Conservation (phyloP, 2,113 vertebrate genomes). For the Myocastor coypus region DNA sequence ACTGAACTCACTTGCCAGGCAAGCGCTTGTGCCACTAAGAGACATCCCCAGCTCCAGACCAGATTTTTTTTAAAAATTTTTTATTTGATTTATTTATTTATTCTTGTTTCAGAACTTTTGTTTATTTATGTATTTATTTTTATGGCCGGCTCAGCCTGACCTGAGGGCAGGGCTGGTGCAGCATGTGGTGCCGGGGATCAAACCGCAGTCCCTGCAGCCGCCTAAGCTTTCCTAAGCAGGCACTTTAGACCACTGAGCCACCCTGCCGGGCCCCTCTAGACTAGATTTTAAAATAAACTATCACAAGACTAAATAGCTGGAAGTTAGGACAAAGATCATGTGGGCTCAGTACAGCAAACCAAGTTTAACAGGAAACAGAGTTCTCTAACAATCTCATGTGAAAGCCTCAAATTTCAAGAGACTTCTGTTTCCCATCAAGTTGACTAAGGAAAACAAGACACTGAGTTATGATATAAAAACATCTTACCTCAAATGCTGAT, state of each 20-base stretch:
- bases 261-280: too few relatives aligned
- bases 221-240: too few relatives aligned
- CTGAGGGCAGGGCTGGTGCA: too few relatives aligned
- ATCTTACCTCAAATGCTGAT: conserved; percentile 57
- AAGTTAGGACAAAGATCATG: conserved; percentile 14
- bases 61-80: too few relatives aligned
- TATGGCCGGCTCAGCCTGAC: too few relatives aligned
- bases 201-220: too few relatives aligned
- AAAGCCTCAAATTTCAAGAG: conserved; percentile 43
- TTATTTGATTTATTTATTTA: too few relatives aligned
- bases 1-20: not conserved
- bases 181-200: too few relatives aligned
- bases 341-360: not conserved
- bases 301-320: not conserved
- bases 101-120: too few relatives aligned
- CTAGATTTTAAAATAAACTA: conserved; percentile 57
- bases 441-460: conserved; percentile 58
- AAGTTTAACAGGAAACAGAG: conserved; percentile 51
- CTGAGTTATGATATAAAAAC: not conserved
- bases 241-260: too few relatives aligned
- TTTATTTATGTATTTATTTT: too few relatives aligned
- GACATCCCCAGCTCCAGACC: not conserved
- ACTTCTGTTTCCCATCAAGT: not conserved
- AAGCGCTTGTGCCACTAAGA: not conserved
- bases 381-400: conserved; percentile 54